phyloP scores from a whole-genome alignment of 2,888 invertebrate genomes.

The Sussaba pulchella region DNA sequence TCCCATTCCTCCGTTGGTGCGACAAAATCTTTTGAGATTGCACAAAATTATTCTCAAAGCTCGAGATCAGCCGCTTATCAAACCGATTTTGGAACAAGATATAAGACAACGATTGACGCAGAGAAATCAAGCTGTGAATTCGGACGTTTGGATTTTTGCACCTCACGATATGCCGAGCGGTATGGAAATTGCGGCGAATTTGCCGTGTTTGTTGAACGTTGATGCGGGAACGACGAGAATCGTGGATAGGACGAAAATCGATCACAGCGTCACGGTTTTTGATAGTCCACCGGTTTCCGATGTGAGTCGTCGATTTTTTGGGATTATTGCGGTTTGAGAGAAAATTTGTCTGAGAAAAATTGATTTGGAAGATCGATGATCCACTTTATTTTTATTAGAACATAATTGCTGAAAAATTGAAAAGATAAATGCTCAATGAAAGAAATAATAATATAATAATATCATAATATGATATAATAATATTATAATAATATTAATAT shows the following conservation, averaged over 20 bases:
- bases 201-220: constrained; percentile 79
- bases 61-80: constrained; percentile 88
- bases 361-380: too few relatives aligned
- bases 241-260: constrained; percentile 45
- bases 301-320: constrained; percentile 66
- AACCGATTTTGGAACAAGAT: constrained; percentile 80
- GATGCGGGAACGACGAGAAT: background rate
- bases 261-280: constrained; percentile 76
- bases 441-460: too few relatives aligned
- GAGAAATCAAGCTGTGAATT: constrained; percentile 72
- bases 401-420: background rate
- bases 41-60: constrained; percentile 90
- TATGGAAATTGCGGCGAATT: constrained; percentile 77
- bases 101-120: constrained; percentile 77
- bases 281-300: constrained; percentile 75
- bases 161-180: constrained; percentile 79
- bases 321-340: too few relatives aligned
- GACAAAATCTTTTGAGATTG: constrained; percentile 86
- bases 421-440: too few relatives aligned
- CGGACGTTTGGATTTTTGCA: constrained; percentile 76
- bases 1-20: constrained; percentile 93
- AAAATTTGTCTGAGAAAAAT: too few relatives aligned
- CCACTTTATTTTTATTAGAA: background rate
- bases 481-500: too few relatives aligned
- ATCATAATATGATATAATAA: too few relatives aligned